Conservation (phyloP, 92 coral and sea anemone species). For the Anthopleura xanthogrammica region DNA sequence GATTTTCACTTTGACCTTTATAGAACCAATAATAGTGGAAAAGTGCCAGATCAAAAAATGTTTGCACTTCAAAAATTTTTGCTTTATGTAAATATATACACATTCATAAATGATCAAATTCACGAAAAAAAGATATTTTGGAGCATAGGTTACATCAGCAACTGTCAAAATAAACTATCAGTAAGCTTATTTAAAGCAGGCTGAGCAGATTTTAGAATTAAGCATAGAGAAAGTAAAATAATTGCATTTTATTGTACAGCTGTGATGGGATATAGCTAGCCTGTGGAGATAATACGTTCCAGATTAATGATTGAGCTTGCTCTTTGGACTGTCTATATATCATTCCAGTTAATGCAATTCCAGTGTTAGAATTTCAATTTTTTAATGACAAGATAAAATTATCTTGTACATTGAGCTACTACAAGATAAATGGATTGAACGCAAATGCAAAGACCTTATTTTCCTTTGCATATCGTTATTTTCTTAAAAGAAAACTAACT, state of each 20-base stretch:
- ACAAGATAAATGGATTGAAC: too few relatives aligned
- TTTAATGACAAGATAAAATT: too few relatives aligned
- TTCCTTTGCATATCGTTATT: too few relatives aligned
- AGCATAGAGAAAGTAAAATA: not conserved
- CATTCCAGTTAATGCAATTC: too few relatives aligned
- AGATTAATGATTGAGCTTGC: too few relatives aligned
- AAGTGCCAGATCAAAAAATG: not conserved
- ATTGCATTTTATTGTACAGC: not conserved
- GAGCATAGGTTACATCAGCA: not conserved
- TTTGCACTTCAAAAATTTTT: not conserved
- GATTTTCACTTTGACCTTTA: not conserved
- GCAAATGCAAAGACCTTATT: too few relatives aligned
- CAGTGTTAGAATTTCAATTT: too few relatives aligned
- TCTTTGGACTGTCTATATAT: too few relatives aligned
- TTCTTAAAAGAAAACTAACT: too few relatives aligned
- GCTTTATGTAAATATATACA: not conserved
- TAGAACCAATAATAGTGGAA: slow-evolving; percentile 9
- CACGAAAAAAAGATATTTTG: not conserved
- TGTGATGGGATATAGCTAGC: too few relatives aligned
- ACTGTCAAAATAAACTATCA: not conserved
- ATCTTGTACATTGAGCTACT: too few relatives aligned
- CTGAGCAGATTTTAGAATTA: not conserved
- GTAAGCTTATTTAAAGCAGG: not conserved
- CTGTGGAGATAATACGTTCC: too few relatives aligned
- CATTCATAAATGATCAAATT: not conserved